Base-by-base conservation (phyloP, 2,113 vertebrate species). In the Grammomys surdaster region DNA sequence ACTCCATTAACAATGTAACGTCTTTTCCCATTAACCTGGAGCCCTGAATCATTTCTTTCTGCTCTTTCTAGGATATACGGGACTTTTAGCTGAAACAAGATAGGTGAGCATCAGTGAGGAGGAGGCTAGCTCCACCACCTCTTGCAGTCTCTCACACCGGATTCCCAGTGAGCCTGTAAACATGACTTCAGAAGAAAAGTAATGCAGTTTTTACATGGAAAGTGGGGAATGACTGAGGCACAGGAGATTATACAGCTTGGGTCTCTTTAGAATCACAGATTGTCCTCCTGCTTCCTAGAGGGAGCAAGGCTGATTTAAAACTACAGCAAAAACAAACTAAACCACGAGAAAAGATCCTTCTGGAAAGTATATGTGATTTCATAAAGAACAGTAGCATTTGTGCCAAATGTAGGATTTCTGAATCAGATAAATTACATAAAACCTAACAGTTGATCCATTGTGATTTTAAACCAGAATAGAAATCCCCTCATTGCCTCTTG, bases 1-100 rank as follows among this genome's bases (percentile, higher is more conserved):
- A 93, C 43, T 94, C 72, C 90, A 85, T 93, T 70, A 80, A 95
- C 95, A 95, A 93, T n/a, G 48, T 54, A 92, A 69, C 85, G 58
- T 97, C 96, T 97, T 93, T 96, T 92, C 85, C 95, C 88, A 94
- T 96, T 97, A 96, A 96, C 93, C 91, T 46, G 8, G 81, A 94
- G 75, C 67, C 92, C 92, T 90, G 70, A 89, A 94, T 96, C 88
- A 96, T 92, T 94, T 92, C 85, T 90, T 80, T 94, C 58, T 89
- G 84, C 92, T 93, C 48, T 93, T 88, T 94, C 92, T 93, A 94
- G 92, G 80, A 82, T 80, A 93, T 17, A 5, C 8, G 90, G 90
- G 56, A 96, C 82, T 94, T 95, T 90, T n/a, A 46, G 54, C 36
- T 90, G 70, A 94, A 93, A 92, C 81, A 63, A 91, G 40, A 90